Base-by-base conservation (phyloP, 1,140 invertebrate species). In the Cydia pomonella region DNA sequence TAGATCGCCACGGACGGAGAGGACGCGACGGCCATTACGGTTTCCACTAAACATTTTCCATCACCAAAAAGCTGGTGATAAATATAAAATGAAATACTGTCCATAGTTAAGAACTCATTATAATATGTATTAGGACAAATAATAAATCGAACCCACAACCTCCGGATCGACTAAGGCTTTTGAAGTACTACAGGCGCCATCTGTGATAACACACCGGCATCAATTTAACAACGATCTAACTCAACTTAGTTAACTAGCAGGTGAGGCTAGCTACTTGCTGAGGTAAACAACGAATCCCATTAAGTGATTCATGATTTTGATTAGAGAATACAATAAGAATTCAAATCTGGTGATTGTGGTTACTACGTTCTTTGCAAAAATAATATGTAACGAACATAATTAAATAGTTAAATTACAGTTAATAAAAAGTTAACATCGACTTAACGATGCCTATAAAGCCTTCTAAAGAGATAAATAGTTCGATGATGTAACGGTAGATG, bases 401-500 rank as follows among this genome's bases (percentile, higher is more conserved):
- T 13, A 23, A 59, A 23, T 59, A n/a, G 53, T 12, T 21, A 59
- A 23, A 9, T 59, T 23, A 59, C 9, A 18, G 53, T 59, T 59
- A 59, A 59, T 59, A 2, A 2, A 41, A 18, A 33, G 29, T 18
- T 69, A 38, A 69, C 33, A 33, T 18, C 25, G 75, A 73, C 63
- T 76, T 75, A 75, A 53, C 69, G 73, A 74, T 74, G 64, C 18
- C 71, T 23, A 25, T 25, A n/a, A 41, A 41, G 59, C 53, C 63
- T 16, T 64, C n/a, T 38, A 9, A 13, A 69, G 66, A 66, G 25
- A n/a, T 69, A 74, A 71, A 21, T 53, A 73, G 63, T 64, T 38
- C 10, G 1, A 18, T 33, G 16, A 18, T 21, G 4, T 23, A 69
- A 38, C 21, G 16, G 79, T 66, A 90, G 88, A 88, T 88, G 88